These are phyloP conservation scores for Enteromius argenteus DNA, from an alignment of 2,797 vertebrate species.

Conservation along the genomic window DNA sequence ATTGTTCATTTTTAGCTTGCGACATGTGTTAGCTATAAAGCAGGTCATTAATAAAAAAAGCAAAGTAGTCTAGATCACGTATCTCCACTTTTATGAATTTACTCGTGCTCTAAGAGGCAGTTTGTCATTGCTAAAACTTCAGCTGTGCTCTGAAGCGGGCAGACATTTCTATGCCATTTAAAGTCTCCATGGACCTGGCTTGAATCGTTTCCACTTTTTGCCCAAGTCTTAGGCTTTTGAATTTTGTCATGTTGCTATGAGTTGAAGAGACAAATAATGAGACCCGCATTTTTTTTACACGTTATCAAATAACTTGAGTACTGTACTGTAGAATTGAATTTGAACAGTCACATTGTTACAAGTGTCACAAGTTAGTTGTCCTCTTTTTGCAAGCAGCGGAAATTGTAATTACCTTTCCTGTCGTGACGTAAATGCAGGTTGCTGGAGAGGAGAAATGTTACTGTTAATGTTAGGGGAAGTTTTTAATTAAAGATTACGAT, in stretches of 20 bases:
- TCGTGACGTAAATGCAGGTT: neutral
- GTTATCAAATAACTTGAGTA: neutral
- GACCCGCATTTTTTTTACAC: neutral
- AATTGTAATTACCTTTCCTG: neutral
- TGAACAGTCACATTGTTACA: neutral
- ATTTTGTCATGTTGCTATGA: conserved; percentile 55
- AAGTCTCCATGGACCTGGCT: conserved; percentile 63
- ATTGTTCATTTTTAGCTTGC: conserved; percentile 74
- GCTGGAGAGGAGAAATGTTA: neutral
- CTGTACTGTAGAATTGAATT: neutral
- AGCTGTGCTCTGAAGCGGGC: conserved; percentile 46
- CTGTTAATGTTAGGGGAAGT: neutral
- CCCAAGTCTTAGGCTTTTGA: conserved; percentile 70
- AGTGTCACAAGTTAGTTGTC: neutral
- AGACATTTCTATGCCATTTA: conserved; percentile 50
- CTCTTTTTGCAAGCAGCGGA: neutral
- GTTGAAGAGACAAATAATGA: conserved; percentile 34
- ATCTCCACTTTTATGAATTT: conserved; percentile 59
- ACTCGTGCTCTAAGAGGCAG: conserved; percentile 37
- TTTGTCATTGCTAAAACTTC: conserved; percentile 47
- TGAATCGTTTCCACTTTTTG: conserved; percentile 69
- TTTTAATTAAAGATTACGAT: conserved; percentile 6
- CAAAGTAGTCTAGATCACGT: conserved; percentile 59
- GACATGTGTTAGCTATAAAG: conserved; percentile 71
- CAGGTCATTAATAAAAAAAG: conserved; percentile 64